A percentile compares a stretch with the other conserved stretches of the same genome.
Evolutionary conservation across 1,140 invertebrate species (phyloP).

Genomic region (Glomeris maerens): DNA sequence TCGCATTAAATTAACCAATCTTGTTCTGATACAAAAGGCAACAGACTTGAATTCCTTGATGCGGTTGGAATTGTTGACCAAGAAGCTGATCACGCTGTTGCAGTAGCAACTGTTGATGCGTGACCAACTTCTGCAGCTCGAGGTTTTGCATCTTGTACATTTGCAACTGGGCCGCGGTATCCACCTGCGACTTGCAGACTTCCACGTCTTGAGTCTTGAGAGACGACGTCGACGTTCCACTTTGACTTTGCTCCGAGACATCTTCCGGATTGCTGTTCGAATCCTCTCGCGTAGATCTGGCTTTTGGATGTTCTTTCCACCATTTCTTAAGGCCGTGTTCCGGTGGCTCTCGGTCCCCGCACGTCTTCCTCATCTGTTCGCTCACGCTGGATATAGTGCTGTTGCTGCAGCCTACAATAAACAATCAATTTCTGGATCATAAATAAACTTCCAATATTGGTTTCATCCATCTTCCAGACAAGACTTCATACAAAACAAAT

Average conservation of each 20-base stretch:
- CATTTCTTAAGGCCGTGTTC: conserved; percentile 25
- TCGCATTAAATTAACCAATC: too few species aligned
- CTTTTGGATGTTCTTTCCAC: conserved; percentile 18
- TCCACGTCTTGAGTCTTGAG: background rate
- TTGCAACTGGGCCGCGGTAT: background rate
- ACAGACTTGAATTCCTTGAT: background rate
- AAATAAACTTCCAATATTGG: too few species aligned
- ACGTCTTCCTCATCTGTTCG: conserved; percentile 23
- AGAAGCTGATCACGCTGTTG: background rate
- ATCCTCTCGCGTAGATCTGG: background rate
- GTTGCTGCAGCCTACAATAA: conserved; percentile 20
- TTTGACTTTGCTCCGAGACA: background rate
- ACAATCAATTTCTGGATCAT: conserved; percentile 1
- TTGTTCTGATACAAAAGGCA: too few species aligned
- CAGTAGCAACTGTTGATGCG: background rate
- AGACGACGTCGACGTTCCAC: background rate
- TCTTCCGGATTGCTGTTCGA: background rate
- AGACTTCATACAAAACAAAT: too few species aligned
- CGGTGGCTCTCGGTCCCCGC: conserved; percentile 24
- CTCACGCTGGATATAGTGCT: conserved; percentile 24
- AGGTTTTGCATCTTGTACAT: background rate
- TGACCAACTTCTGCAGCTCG: background rate
- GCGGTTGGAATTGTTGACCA: background rate
- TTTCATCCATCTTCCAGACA: too few species aligned
- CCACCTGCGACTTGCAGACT: background rate